phyloP scores from a whole-genome alignment of 2,888 invertebrate genomes.

The Rhamnusium bicolor region DNA sequence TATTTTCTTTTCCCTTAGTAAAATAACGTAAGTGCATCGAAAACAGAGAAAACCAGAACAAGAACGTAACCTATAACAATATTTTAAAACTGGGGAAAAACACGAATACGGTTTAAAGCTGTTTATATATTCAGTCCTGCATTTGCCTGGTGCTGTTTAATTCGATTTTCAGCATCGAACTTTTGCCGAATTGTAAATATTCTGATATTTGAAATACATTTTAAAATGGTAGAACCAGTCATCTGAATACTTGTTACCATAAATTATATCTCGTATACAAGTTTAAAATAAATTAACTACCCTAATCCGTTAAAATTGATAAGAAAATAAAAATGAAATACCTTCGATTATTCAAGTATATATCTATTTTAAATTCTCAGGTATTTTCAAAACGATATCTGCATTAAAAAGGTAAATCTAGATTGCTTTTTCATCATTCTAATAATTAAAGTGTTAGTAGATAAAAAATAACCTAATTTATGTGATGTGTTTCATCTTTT shows the following conservation, averaged over 20 bases:
- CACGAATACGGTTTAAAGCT: slow-evolving; percentile 33
- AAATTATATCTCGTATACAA: slow-evolving; percentile 20
- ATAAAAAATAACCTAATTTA: no score
- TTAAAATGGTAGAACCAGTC: slow-evolving; percentile 25
- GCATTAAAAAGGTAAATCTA: no score
- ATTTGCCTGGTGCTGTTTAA: slow-evolving; percentile 43
- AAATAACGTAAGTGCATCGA: no score
- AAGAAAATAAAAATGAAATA: no score
- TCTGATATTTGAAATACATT: slow-evolving; percentile 38
- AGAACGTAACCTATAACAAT: not conserved
- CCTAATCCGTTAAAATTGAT: no score
- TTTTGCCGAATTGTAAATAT: slow-evolving; percentile 49
- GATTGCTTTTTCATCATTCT: no score
- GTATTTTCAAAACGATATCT: no score
- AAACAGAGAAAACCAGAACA: not conserved
- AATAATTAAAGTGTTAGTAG: no score
- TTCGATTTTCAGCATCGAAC: slow-evolving; percentile 46
- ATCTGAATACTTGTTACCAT: slow-evolving; percentile 41
- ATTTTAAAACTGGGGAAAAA: slow-evolving; percentile 28
- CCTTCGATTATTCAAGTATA: no score
- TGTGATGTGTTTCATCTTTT: no score
- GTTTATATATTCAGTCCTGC: slow-evolving; percentile 44
- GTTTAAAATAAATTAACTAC: not conserved
- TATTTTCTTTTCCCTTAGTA: no score
- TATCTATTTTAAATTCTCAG: no score